These are phyloP conservation scores for Nemopilema nomurai DNA, from an alignment of 30 jellyfish, hydroid and myxozoan species.

Conservation along the genomic window DNA sequence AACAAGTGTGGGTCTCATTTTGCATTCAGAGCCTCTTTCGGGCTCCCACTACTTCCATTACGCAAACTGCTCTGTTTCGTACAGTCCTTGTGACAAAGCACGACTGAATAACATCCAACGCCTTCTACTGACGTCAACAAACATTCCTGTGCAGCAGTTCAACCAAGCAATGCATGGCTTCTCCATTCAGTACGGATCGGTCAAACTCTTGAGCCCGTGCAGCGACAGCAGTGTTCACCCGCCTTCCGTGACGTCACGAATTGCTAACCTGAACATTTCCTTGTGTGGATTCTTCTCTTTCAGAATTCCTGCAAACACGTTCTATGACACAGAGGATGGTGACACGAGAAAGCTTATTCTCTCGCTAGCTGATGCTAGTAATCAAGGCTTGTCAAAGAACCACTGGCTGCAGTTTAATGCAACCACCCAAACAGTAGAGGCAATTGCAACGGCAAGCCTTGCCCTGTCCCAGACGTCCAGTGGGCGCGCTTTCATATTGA, in stretches of 20 bases:
- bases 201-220: slow-evolving; percentile 46
- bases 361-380: slow-evolving; percentile 7
- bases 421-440: slow-evolving; percentile 62
- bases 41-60: slow-evolving; percentile 40
- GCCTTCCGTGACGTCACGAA: slow-evolving; percentile 44
- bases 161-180: slow-evolving; percentile 49
- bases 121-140: slow-evolving; percentile 18
- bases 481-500: slow-evolving; percentile 45
- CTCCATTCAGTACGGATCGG: slow-evolving; percentile 36
- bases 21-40: not conserved
- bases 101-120: slow-evolving; percentile 16
- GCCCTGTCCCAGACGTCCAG: slow-evolving; percentile 29
- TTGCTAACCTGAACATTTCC: slow-evolving; percentile 15
- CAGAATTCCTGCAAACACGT: slow-evolving; percentile 73
- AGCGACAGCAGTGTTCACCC: slow-evolving; percentile 48
- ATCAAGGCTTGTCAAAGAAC: slow-evolving; percentile 33
- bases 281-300: slow-evolving; percentile 59
- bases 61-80: slow-evolving; percentile 83
- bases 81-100: slow-evolving; percentile 87
- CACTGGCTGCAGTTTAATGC: slow-evolving; percentile 60
- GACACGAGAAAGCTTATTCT: slow-evolving; percentile 67
- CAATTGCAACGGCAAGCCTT: slow-evolving; percentile 39
- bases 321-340: slow-evolving; percentile 90
- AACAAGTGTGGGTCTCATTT: slow-evolving; percentile 44
- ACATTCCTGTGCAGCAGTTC: slow-evolving; percentile 33